phyloP scores from a whole-genome alignment of 2,113 vertebrate species.

The Rutilus rutilus region DNA sequence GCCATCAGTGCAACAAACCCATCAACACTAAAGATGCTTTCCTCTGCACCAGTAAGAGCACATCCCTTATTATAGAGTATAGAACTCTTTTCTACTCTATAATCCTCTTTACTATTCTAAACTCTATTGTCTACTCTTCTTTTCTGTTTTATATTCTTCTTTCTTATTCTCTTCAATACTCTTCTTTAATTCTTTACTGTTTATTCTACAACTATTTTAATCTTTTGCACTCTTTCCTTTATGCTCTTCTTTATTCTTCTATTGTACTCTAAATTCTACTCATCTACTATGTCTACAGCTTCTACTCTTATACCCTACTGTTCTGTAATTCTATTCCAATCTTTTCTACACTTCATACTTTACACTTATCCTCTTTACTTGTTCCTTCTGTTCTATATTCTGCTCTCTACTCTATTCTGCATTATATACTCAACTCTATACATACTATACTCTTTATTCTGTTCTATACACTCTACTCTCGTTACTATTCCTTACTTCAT shows the following conservation, averaged over 20 bases:
- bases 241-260: too few relatives aligned
- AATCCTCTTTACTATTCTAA: not conserved
- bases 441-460: not conserved
- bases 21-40: constrained; percentile 83
- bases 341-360: not conserved
- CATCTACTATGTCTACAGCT: too few relatives aligned
- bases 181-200: not conserved
- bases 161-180: not conserved
- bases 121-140: not conserved
- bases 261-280: too few relatives aligned
- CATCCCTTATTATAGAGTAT: not conserved
- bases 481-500: too few relatives aligned
- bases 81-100: not conserved
- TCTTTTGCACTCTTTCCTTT: too few relatives aligned
- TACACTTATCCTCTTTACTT: not conserved
- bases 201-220: not conserved
- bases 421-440: not conserved
- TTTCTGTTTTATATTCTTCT: not conserved
- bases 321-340: too few relatives aligned
- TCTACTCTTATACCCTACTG: too few relatives aligned
- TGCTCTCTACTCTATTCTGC: not conserved
- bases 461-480: not conserved
- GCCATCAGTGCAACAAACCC: constrained; percentile 82
- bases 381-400: not conserved
- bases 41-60: constrained; percentile 83